Base-by-base conservation (phyloP, 2,888 invertebrate genomes). In the Branchellion lobata region DNA sequence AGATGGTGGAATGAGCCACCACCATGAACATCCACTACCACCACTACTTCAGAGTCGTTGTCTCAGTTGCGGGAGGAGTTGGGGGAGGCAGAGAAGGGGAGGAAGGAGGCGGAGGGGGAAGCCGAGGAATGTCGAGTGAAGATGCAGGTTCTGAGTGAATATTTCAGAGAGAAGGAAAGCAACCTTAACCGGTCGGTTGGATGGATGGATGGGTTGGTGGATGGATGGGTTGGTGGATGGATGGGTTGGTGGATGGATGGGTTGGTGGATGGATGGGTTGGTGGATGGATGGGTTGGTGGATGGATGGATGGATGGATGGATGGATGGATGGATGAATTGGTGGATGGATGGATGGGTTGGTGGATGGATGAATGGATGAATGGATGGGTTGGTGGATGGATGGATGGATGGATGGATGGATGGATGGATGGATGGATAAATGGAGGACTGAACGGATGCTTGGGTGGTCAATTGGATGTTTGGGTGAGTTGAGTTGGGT, bases 111-210 rank as follows among this genome's bases (percentile, higher is more conserved):
- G 24, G 8, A 18, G 61, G 21, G 61, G 21, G n/a, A 57, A n/a
- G 61, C 21, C 11, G 61, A 18, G 24, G 61, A 57, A n/a, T 57
- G 61, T 24, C 21, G 24, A 5, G 61, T 57, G 61, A 57, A 57
- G 61, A 57, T 57, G 61, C 14, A 57, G 61, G 61, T 57, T 5
- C 8, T 57, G 61, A 57, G 61, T n/a, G n/a, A 57, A n/a, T 57
- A 57, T n/a, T 57, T 18, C 61, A 8, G 61, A n/a, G 61, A 57
- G 5, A 57, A 57, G 61, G 61, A 57, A 24, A 57, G 21, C 24
- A n/a, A 57, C 24, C 61, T 57, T 8, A 57, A 57, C 47, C 8
- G 47, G 47, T 47, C 18, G 8, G 47, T 47, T 57, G 40, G 40
- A 14, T 31, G 31, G 69, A 29, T 69, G 31, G 1, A 29, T 69